phyloP scores from a whole-genome alignment of 2,797 vertebrate genomes.

The Notolabrus celidotus region DNA sequence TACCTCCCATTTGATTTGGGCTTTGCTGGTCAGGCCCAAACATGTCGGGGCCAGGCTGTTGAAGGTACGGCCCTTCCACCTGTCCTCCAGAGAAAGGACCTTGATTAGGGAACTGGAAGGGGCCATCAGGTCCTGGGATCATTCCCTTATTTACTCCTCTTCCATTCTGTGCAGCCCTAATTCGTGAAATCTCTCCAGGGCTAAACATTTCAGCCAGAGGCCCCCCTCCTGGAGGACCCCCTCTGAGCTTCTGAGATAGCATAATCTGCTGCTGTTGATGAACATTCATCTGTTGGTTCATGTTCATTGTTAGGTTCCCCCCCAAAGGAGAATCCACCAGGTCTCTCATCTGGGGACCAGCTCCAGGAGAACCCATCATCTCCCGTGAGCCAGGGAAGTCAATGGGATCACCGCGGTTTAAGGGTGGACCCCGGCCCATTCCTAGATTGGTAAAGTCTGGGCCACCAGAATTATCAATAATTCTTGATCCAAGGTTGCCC shows the following conservation, averaged over 20 bases:
- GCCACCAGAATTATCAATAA: constrained; percentile 78
- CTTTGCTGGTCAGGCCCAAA: constrained; percentile 90
- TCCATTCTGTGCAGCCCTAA: constrained; percentile 86
- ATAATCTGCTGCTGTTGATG: constrained; percentile 94
- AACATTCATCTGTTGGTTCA: constrained; percentile 91
- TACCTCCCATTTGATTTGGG: constrained; percentile 84
- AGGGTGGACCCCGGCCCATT: constrained; percentile 80
- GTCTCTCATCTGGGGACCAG: constrained; percentile 88
- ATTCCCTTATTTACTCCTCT: constrained; percentile 88
- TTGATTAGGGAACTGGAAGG: constrained; percentile 88
- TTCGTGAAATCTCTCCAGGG: constrained; percentile 89
- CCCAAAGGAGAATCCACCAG: constrained; percentile 90
- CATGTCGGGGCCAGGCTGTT: constrained; percentile 88
- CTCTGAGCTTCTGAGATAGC: constrained; percentile 90
- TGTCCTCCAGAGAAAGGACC: constrained; percentile 89
- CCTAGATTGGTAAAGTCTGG: constrained; percentile 82
- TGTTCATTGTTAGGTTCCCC: constrained; percentile 89
- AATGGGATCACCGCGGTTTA: constrained; percentile 86
- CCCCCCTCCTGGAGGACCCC: constrained; percentile 84
- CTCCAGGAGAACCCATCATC: constrained; percentile 90
- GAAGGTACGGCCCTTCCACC: constrained; percentile 86
- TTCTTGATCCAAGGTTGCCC: constrained; percentile 74
- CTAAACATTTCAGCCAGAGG: constrained; percentile 82
- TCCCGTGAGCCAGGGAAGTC: constrained; percentile 91
- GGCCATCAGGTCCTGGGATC: constrained; percentile 83